These are phyloP conservation scores for Eledone cirrhosa DNA, from an alignment of 2,888 invertebrate genomes.

Conservation along the genomic window DNA sequence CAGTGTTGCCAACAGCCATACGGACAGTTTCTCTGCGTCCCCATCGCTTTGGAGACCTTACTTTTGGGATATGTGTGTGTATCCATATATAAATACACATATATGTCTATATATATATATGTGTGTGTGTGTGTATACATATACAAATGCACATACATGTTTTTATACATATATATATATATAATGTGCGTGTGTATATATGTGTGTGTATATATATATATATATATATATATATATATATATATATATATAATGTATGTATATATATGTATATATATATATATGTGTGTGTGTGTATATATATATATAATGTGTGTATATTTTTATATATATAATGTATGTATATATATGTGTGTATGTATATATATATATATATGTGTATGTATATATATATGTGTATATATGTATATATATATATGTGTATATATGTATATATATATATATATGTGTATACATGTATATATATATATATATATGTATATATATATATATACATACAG, in stretches of 20 bases:
- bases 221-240: not conserved
- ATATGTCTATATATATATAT: not conserved
- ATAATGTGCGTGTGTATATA: not conserved
- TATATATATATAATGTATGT: too few relatives aligned
- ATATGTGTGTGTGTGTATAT: not conserved
- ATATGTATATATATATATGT: not conserved
- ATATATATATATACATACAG: not conserved
- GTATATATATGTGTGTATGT: too few relatives aligned
- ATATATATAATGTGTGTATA: not conserved
- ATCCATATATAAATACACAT: too few relatives aligned
- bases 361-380: not conserved
- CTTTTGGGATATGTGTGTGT: too few relatives aligned
- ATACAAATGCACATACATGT: not conserved
- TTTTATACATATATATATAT: not conserved
- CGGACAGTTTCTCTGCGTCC: too few relatives aligned
- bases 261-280: too few relatives aligned
- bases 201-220: not conserved
- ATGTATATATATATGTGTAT: not conserved
- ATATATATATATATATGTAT: not conserved
- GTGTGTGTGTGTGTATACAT: not conserved
- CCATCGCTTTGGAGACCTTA: too few relatives aligned
- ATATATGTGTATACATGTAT: not conserved
- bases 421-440: not conserved
- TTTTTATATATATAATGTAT: conserved; percentile 4
- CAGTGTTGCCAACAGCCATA: too few relatives aligned